A percentile compares a stretch with the other conserved stretches of the same genome.
These are phyloP conservation scores for Cephus pygmeus DNA, from an alignment of 2,888 invertebrate genomes.

Conservation along the genomic window DNA sequence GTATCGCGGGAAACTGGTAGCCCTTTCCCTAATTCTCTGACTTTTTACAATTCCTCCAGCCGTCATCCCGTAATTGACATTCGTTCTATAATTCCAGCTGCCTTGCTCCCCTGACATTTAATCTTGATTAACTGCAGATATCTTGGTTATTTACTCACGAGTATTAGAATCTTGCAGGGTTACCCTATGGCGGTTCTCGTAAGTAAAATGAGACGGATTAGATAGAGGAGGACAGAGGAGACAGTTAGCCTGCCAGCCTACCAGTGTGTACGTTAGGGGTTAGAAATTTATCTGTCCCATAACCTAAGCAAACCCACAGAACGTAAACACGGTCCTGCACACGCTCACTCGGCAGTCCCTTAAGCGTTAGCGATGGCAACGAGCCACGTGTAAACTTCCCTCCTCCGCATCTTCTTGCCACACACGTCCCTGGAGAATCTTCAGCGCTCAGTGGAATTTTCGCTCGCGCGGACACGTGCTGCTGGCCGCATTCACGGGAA, in stretches of 20 bases:
- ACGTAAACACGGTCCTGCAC: background rate
- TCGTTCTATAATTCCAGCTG: background rate
- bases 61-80: too few relatives aligned
- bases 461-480: too few relatives aligned
- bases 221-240: too few relatives aligned
- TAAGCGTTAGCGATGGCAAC: background rate
- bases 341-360: background rate
- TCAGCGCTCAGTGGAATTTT: too few relatives aligned
- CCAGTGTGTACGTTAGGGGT: background rate
- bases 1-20: too few relatives aligned
- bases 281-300: slow-evolving; percentile 6
- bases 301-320: slow-evolving; percentile 1
- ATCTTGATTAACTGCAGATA: background rate
- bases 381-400: background rate
- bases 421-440: too few relatives aligned
- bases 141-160: background rate
- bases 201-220: background rate
- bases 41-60: too few relatives aligned
- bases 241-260: too few relatives aligned
- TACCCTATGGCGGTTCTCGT: too few relatives aligned
- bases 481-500: too few relatives aligned
- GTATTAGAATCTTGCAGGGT: background rate
- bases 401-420: too few relatives aligned
- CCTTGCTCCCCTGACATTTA: background rate
- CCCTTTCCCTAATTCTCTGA: too few relatives aligned